These are phyloP conservation scores for Calephelis nemesis DNA, from an alignment of 1,140 invertebrate species.

Conservation along the genomic window DNA sequence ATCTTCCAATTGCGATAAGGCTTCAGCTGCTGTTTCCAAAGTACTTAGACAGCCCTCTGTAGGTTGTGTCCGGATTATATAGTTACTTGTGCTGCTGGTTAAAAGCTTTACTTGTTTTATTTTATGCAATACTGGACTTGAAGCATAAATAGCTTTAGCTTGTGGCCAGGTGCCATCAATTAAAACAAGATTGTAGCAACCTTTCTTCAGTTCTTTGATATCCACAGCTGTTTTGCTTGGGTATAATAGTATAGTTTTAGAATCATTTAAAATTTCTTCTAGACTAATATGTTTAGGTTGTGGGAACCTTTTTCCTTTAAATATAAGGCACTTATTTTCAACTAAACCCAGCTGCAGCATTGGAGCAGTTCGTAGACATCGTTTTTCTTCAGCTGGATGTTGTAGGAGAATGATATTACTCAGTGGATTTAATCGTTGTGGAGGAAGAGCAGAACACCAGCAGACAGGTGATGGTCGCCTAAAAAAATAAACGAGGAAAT, in stretches of 20 bases:
- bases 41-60: constrained; percentile 95
- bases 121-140: constrained; percentile 83
- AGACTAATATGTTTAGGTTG: constrained; percentile 83
- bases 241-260: constrained; percentile 90
- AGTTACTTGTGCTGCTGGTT: constrained; percentile 86
- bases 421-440: constrained; percentile 82
- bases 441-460: constrained; percentile 91
- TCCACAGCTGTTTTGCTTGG: constrained; percentile 88
- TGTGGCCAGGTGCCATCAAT: constrained; percentile 97
- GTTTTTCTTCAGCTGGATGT: constrained; percentile 95
- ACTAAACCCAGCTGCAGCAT: constrained; percentile 90
- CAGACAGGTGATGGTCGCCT: constrained; percentile 93
- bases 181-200: constrained; percentile 89
- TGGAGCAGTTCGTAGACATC: constrained; percentile 92
- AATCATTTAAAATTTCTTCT: constrained; percentile 82
- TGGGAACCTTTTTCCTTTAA: constrained; percentile 92
- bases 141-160: constrained; percentile 91
- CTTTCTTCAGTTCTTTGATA: constrained; percentile 73
- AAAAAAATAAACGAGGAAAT: constrained; percentile 16
- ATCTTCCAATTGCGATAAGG: constrained; percentile 88
- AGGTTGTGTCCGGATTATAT: constrained; percentile 95
- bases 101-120: constrained; percentile 89
- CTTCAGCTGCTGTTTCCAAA: constrained; percentile 92
- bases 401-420: constrained; percentile 91
- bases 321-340: constrained; percentile 87